Percentiles rank a stretch among this genome's conserved stretches.
phyloP scores from a whole-genome alignment of 64 coral and sea anemone species.

The Stylophora pistillata region DNA sequence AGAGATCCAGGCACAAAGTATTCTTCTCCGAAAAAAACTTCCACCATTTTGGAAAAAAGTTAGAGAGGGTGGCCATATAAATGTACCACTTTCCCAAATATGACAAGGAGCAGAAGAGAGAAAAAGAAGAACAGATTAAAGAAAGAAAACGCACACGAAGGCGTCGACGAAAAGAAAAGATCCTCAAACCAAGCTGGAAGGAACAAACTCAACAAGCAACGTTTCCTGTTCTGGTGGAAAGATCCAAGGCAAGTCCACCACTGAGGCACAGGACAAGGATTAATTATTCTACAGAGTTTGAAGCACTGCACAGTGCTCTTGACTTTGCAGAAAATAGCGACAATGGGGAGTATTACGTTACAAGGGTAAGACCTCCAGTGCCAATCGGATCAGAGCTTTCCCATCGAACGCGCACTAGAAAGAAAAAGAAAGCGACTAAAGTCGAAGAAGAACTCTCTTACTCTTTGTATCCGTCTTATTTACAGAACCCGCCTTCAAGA shows the following conservation, averaged over 20 bases:
- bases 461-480: conserved; percentile 6
- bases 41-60: background rate
- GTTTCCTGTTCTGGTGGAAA: conserved; percentile 50
- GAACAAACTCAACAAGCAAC: conserved; percentile 21
- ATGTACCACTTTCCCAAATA: conserved; percentile 7
- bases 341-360: background rate
- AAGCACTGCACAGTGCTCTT: background rate
- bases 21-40: background rate
- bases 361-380: background rate
- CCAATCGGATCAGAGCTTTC: background rate
- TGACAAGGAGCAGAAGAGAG: background rate
- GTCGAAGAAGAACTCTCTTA: conserved; percentile 6
- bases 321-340: conserved; percentile 41
- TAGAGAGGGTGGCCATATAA: background rate
- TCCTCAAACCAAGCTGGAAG: background rate
- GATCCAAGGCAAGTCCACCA: conserved; percentile 21
- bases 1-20: background rate
- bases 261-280: conserved; percentile 24
- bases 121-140: conserved; percentile 10
- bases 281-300: conserved; percentile 5
- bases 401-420: conserved; percentile 2
- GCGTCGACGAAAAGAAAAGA: conserved; percentile 22
- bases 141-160: conserved; percentile 24
- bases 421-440: conserved; percentile 32
- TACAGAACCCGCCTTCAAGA: conserved; percentile 14